Base-by-base conservation (phyloP, 2,888 invertebrate species). In the Cynaeus angustus region DNA sequence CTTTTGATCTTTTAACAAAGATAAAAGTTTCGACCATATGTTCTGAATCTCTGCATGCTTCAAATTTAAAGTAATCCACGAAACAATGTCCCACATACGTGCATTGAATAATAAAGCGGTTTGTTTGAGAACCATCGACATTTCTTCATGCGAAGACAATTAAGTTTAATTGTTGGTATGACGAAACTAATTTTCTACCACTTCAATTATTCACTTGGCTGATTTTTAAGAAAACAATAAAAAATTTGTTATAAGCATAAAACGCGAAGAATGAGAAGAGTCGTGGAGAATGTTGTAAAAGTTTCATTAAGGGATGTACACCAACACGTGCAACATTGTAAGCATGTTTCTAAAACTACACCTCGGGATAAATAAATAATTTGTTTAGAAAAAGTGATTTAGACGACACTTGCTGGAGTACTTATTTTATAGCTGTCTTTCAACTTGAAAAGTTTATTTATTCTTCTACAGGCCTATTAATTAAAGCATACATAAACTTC, bases 21-120 rank as follows among this genome's bases (percentile, higher is more conserved):
- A 56, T 66, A 66, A 66, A 66, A 66, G 66, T 66, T 66, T 66
- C 30, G 33, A 30, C 37, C 64, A 62, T 62, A 62, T 64, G 64
- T 64, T 53, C n/a, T 43, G 64, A 64, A 64, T 64, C 64, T 64
- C 43, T 13, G 53, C 52, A 41, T 30, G 64, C 6, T 26, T 64
- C 28, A 64, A 64, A 64, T 64, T 64, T 64, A 53, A 64, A 64
- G 43, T 64, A 64, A 64, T 64, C 52, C 53, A 33, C 52, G 43
- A 53, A 64, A 64, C 64, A 64, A 64, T 64, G 64, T 64, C 53
- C 41, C 16, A 64, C 41, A 64, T 64, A 64, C 64, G 64, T 64
- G 53, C 43, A 53, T 38, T 8, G 62, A 46, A 62, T 62, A n/a
- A 46, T 28, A 9, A 46, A 26, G 21, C 28, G n/a, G 13, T 26